Base-by-base conservation (phyloP, 2,888 invertebrate genomes). In the Patella caerulea region DNA sequence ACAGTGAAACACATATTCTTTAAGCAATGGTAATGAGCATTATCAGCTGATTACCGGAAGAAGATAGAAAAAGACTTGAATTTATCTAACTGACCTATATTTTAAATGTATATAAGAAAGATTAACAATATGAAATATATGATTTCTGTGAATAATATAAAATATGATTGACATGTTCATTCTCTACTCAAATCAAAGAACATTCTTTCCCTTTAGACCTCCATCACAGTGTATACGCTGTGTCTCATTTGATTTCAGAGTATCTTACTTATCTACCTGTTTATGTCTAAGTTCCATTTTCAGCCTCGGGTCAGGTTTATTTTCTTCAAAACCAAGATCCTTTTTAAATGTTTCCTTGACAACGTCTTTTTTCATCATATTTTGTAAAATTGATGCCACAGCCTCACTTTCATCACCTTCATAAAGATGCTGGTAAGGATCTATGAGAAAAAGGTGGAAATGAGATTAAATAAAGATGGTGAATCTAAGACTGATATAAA, bases 201-300 rank as follows among this genome's bases (percentile, higher is more conserved):
- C 55, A 54, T 12, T 14, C 5, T 5, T 3, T 56, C 45, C 17
- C 14, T 45, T 12, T 19, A 54, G 3, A 12, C 45, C 15, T 56
- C n/a, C n/a, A 19, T n/a, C n/a, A 19, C 24, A 75, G 4, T 52
- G 71, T 4, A 34, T 34, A 4, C 7, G 7, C 7, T 45, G 45
- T 45, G 45, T 9, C 7, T 45, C 4, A 34, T 34, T 34, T 4
- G 34, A 34, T 34, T 34, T 34, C 4, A 34, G 34, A 34, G 4
- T 34, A 34, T 34, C 34, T 34, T 45, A 45, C 45, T 45, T 45
- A 45, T 45, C 45, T 77, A 89, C 90, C 86, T 90, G 89, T 75
- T 89, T 83, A 75, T 91, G 90, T 53, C 91, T 79, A 15, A 91
- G 82, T 75, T 89, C 87, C 90, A 91, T 91, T 82, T 91, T 91